Conservation (phyloP, 1,140 invertebrate species). For the Myzus persicae region DNA sequence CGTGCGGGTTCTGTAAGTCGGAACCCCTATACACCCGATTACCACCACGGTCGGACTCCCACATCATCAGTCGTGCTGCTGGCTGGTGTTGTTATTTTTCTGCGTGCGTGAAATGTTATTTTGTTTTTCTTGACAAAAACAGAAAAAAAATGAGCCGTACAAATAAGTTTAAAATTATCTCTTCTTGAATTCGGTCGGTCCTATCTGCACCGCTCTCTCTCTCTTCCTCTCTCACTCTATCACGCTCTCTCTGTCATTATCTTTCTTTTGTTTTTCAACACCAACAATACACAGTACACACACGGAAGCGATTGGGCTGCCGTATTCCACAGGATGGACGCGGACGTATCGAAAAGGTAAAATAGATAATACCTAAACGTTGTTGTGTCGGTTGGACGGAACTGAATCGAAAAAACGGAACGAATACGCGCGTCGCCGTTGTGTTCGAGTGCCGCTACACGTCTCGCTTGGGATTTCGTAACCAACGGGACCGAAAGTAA, state of each 20-base stretch:
- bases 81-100: constrained; percentile 37
- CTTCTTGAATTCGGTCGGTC: constrained; percentile 4
- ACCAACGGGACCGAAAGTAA: neutral
- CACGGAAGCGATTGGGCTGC: neutral
- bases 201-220: neutral
- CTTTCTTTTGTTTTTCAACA: constrained; percentile 5
- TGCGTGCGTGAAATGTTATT: constrained; percentile 2
- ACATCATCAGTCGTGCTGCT: neutral
- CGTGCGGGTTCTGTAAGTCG: neutral
- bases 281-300: neutral
- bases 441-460: neutral
- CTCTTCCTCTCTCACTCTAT: neutral
- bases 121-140: constrained; percentile 18
- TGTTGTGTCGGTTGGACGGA: neutral
- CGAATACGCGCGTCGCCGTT: neutral
- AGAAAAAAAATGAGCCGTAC: constrained; percentile 24
- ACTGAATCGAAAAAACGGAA: neutral
- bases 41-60: neutral
- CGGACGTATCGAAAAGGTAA: constrained; percentile 49
- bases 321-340: constrained; percentile 12
- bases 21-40: neutral
- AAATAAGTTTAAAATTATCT: constrained; percentile 15
- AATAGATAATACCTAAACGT: neutral
- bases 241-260: neutral
- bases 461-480: neutral